phyloP scores from a whole-genome alignment of 2,113 vertebrate species.

The Paradoxurus hermaphroditus region DNA sequence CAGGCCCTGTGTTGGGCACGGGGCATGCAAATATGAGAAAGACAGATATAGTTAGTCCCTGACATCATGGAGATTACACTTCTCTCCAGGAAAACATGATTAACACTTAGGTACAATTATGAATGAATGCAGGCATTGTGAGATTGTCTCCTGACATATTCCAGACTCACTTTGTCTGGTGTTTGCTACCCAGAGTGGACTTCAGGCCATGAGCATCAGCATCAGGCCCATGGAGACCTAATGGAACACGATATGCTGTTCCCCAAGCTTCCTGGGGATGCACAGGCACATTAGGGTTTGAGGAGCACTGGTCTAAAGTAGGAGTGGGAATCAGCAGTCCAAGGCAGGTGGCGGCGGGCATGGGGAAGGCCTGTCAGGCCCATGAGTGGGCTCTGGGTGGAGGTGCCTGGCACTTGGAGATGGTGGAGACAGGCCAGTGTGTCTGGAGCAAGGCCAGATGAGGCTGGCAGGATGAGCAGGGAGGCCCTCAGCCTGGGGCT shows the following conservation, averaged over 20 bases:
- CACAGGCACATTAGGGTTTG: background rate
- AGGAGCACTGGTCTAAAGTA: background rate
- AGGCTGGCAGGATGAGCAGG: background rate
- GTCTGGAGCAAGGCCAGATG: fast-evolving
- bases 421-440: background rate
- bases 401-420: background rate
- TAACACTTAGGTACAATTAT: background rate
- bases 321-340: background rate
- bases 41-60: too few relatives aligned
- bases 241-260: background rate
- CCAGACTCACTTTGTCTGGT: background rate
- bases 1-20: background rate
- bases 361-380: too few relatives aligned
- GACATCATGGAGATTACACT: background rate
- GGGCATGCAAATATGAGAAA: background rate
- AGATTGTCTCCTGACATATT: background rate
- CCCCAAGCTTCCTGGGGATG: too few relatives aligned
- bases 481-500: background rate
- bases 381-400: background rate
- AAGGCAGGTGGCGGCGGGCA: too few relatives aligned
- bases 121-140: background rate
- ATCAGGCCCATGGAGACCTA: background rate
- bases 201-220: background rate
- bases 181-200: background rate
- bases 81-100: background rate